phyloP scores from a whole-genome alignment of 2,113 vertebrate genomes.

The Albula goreensis region DNA sequence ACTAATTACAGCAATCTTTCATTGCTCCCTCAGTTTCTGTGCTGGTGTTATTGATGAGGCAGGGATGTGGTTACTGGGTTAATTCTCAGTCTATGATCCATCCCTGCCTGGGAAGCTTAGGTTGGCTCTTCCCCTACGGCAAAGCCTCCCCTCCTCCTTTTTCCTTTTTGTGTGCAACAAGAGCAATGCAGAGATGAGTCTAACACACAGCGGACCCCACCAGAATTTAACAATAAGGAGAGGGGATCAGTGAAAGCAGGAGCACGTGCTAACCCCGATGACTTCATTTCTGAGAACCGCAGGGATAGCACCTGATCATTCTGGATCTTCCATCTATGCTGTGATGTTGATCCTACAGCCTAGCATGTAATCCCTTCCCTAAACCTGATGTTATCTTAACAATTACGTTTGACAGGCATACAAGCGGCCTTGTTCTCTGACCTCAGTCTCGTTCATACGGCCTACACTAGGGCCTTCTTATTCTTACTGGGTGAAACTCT shows the following conservation, averaged over 20 bases:
- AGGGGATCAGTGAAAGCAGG: background rate
- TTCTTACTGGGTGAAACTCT: background rate
- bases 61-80: background rate
- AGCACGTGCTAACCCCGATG: background rate
- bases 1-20: background rate
- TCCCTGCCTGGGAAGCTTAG: too few species aligned
- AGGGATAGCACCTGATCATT: background rate
- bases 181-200: background rate
- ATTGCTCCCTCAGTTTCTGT: background rate
- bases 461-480: background rate
- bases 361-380: background rate
- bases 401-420: background rate
- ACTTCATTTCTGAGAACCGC: background rate
- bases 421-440: background rate
- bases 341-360: background rate
- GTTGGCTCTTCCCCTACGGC: background rate
- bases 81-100: background rate
- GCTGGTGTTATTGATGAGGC: too few species aligned
- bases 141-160: background rate
- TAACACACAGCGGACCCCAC: background rate
- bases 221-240: background rate
- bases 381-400: background rate
- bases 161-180: background rate
- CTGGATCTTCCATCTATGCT: background rate
- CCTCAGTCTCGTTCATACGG: background rate